Evolutionary conservation across 2,888 invertebrate genomes (phyloP).

Genomic region (Volucella inflata): DNA sequence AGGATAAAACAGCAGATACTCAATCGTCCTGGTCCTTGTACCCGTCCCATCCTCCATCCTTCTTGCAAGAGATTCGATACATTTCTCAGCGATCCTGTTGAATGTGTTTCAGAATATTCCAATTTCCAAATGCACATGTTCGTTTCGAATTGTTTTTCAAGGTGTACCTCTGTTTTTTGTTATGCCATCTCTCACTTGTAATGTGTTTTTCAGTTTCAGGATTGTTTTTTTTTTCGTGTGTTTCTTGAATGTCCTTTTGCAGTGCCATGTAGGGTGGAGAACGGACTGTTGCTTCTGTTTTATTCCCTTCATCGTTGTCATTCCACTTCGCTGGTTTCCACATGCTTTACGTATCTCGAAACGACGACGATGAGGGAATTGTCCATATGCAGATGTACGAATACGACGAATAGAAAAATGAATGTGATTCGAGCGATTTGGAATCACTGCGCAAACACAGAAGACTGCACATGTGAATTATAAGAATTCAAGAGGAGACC

Average conservation of each 20-base stretch:
- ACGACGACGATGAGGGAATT: slow-evolving; percentile 8
- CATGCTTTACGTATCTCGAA: slow-evolving; percentile 49
- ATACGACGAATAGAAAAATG: slow-evolving; percentile 22
- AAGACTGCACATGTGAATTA: slow-evolving; percentile 1
- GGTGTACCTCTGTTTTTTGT: slow-evolving; percentile 50
- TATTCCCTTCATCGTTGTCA: neutral
- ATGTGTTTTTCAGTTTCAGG: slow-evolving; percentile 49
- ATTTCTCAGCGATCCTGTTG: slow-evolving; percentile 58
- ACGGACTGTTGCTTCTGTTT: slow-evolving; percentile 64
- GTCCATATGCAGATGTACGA: slow-evolving; percentile 61
- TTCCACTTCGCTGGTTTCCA: slow-evolving; percentile 34
- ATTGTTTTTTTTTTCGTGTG: slow-evolving; percentile 7
- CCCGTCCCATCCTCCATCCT: neutral
- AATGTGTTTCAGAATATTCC: slow-evolving; percentile 8
- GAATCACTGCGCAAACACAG: slow-evolving; percentile 53
- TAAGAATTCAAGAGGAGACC: neutral
- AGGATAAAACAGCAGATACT: slow-evolving; percentile 4
- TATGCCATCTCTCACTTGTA: slow-evolving; percentile 25
- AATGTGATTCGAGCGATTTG: slow-evolving; percentile 24
- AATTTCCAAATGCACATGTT: slow-evolving; percentile 61
- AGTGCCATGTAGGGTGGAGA: neutral
- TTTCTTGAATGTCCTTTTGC: slow-evolving; percentile 65
- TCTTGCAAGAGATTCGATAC: slow-evolving; percentile 39
- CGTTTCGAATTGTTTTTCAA: slow-evolving; percentile 67
- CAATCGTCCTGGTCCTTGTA: too few relatives aligned